Percentiles rank a stretch among this genome's conserved stretches.
Evolutionary conservation across 2,797 vertebrate genomes (phyloP).

Genomic region (Tinamus major): DNA sequence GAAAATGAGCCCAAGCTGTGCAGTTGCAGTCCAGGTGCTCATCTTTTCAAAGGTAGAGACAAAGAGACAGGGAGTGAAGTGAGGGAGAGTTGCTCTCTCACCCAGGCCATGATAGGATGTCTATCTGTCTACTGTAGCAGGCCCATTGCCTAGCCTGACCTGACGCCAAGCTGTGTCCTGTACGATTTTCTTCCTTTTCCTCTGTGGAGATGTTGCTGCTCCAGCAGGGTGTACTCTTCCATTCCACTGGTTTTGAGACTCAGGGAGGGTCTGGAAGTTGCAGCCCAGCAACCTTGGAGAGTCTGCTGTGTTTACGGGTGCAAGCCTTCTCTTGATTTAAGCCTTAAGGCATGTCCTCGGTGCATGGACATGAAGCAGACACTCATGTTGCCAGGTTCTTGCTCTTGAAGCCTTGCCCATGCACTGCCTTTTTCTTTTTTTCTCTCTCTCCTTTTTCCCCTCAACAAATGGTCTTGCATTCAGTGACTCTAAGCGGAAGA

Average conservation of each 20-base stretch:
- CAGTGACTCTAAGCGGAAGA: neutral
- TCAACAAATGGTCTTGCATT: neutral
- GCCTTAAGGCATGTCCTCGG: neutral
- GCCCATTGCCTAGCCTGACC: neutral
- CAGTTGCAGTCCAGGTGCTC: neutral
- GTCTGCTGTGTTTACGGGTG: neutral
- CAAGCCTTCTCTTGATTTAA: neutral
- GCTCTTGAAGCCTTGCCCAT: neutral
- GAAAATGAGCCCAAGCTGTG: constrained; percentile 2
- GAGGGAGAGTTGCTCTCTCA: neutral
- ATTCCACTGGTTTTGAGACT: neutral
- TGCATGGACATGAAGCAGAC: neutral
- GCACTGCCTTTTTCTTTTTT: neutral
- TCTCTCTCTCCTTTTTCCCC: neutral
- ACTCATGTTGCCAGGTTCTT: neutral
- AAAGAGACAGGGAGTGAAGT: neutral
- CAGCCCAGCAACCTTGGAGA: neutral
- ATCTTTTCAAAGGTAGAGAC: neutral
- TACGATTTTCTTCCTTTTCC: neutral
- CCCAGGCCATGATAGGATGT: rapidly evolving
- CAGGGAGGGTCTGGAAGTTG: neutral
- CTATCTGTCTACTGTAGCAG: neutral
- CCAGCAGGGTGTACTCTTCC: neutral
- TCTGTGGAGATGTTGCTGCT: neutral
- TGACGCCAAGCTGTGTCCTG: neutral